These are phyloP conservation scores for Leucophenga maculata DNA, from an alignment of 2,888 invertebrate species.

Conservation along the genomic window DNA sequence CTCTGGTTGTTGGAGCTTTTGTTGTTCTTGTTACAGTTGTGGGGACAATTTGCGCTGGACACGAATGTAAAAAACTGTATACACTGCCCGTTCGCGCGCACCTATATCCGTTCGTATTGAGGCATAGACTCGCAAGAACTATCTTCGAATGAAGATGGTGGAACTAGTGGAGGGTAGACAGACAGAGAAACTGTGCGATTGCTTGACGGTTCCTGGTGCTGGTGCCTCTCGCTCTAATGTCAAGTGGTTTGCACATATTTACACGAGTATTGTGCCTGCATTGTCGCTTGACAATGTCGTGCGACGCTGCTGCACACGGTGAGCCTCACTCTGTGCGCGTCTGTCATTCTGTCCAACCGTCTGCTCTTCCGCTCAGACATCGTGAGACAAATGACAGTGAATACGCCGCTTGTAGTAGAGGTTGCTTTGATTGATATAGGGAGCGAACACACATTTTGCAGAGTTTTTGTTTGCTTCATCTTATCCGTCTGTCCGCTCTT, in stretches of 20 bases:
- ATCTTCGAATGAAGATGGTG: conserved; percentile 50
- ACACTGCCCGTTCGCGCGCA: not conserved
- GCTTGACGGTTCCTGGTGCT: conserved; percentile 36
- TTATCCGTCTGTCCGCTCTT: conserved; percentile 50
- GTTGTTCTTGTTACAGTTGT: conserved; percentile 31
- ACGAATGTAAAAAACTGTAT: conserved; percentile 36
- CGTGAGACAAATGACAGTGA: conserved; percentile 11
- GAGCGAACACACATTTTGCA: conserved; percentile 33
- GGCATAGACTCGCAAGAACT: conserved; percentile 43
- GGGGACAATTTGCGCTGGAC: conserved; percentile 49
- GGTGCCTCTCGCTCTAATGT: conserved; percentile 57
- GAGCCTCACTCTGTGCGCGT: not conserved
- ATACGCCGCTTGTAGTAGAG: conserved; percentile 44
- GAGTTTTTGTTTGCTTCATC: conserved; percentile 44
- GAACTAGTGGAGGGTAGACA: conserved; percentile 36
- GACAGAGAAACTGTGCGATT: conserved; percentile 46
- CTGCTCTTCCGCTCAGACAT: conserved; percentile 1
- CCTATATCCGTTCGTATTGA: conserved; percentile 4
- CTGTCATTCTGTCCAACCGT: conserved; percentile 32
- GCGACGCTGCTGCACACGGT: conserved; percentile 8
- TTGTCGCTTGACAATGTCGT: conserved; percentile 11
- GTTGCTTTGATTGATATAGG: conserved; percentile 55
- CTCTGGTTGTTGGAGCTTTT: conserved; percentile 38
- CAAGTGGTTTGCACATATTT: conserved; percentile 63
- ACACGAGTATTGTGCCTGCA: conserved; percentile 4